Conservation (phyloP, 2,113 vertebrate genomes). For the Corydoras maculifer region DNA sequence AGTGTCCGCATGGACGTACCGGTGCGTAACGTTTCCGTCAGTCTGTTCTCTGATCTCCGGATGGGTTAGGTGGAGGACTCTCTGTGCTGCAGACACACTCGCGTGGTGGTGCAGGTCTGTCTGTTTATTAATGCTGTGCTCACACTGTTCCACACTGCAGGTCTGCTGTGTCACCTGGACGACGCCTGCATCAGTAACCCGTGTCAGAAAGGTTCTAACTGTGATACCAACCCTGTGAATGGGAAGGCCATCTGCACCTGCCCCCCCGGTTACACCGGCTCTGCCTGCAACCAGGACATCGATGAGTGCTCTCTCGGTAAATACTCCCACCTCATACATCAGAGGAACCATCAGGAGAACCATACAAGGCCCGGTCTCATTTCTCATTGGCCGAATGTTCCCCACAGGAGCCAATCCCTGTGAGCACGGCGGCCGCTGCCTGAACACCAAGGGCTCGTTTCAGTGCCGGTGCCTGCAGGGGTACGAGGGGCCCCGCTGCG, state of each 20-base stretch:
- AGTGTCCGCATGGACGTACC: conserved; percentile 89
- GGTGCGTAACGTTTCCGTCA: conserved; percentile 56
- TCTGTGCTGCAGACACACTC: not conserved
- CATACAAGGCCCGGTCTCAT: too few species aligned
- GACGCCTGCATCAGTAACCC: conserved; percentile 97
- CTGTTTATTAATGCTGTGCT: too few species aligned
- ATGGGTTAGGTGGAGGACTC: not conserved
- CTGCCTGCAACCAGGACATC: conserved; percentile 90
- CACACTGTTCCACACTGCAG: conserved; percentile 50
- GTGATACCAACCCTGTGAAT: conserved; percentile 84
- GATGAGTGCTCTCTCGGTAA: conserved; percentile 88
- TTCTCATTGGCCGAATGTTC: too few species aligned
- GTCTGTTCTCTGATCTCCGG: not conserved
- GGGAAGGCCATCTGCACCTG: conserved; percentile 97
- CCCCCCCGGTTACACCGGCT: conserved; percentile 84
- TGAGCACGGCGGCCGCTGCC: conserved; percentile 87
- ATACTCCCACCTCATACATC: not conserved
- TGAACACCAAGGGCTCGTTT: conserved; percentile 94
- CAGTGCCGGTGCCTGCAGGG: conserved; percentile 88
- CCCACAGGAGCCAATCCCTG: conserved; percentile 86
- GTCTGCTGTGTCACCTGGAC: conserved; percentile 87
- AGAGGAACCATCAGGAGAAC: too few species aligned
- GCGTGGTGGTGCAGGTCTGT: too few species aligned
- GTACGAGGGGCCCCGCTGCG: conserved; percentile 86
- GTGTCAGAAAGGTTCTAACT: conserved; percentile 70